phyloP scores from a whole-genome alignment of 2,888 invertebrate species.

The Eristalinus sepulchralis region DNA sequence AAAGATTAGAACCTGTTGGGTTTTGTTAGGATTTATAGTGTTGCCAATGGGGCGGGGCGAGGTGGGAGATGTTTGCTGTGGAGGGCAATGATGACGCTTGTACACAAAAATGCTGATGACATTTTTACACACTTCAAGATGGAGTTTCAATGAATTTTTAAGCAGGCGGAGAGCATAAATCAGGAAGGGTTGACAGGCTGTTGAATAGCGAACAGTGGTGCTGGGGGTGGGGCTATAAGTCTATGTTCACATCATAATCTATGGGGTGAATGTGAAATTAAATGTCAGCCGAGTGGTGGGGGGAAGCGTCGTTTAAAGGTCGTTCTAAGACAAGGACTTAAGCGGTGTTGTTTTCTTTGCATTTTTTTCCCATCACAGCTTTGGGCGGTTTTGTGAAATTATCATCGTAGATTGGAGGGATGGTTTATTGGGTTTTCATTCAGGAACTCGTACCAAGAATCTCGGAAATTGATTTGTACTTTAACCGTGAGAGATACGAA shows the following conservation, averaged over 20 bases:
- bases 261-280: background rate
- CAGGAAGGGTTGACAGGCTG: constrained; percentile 63
- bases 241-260: background rate
- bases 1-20: constrained; percentile 68
- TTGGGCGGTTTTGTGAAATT: background rate
- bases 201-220: background rate
- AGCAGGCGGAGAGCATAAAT: constrained; percentile 65
- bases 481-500: too few species aligned
- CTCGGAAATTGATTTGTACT: too few species aligned
- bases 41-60: background rate
- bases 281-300: background rate
- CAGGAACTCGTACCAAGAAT: too few species aligned
- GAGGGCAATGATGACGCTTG: constrained; percentile 44
- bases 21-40: constrained; percentile 64
- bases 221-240: background rate
- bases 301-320: background rate
- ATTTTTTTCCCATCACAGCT: background rate
- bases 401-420: background rate
- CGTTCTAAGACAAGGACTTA: background rate
- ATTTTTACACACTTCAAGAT: constrained; percentile 65
- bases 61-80: background rate
- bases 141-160: constrained; percentile 68
- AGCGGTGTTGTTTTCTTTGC: background rate
- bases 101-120: constrained; percentile 69
- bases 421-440: background rate